These are phyloP conservation scores for Eilema depressum DNA, from an alignment of 2,888 invertebrate species.

Conservation along the genomic window DNA sequence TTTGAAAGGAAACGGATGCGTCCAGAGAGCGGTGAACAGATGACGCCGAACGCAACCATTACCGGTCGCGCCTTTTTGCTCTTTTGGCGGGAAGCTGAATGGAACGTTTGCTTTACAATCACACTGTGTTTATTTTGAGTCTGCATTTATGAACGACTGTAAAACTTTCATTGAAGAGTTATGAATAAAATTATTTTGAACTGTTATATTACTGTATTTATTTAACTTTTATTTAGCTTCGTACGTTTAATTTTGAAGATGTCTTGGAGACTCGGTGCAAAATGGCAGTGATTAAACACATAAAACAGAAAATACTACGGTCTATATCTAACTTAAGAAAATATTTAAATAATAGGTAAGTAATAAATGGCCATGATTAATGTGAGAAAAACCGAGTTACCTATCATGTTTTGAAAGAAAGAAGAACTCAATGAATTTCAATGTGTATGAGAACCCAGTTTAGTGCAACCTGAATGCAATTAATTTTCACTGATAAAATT, in stretches of 20 bases:
- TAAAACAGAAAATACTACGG: background rate
- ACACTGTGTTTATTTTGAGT: constrained; percentile 46
- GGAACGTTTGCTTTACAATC: constrained; percentile 44
- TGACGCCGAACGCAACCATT: constrained; percentile 62
- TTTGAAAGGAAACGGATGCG: constrained; percentile 71
- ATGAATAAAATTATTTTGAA: constrained; percentile 3
- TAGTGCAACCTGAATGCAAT: background rate
- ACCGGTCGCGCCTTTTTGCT: constrained; percentile 70
- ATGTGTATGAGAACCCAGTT: background rate
- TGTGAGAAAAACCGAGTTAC: background rate
- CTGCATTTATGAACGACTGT: constrained; percentile 20
- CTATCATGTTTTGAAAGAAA: background rate
- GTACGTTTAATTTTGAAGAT: background rate
- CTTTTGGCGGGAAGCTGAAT: constrained; percentile 61
- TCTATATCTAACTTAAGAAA: background rate
- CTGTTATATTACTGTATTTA: background rate
- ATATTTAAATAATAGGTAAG: no score
- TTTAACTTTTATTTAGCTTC: background rate
- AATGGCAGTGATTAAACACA: background rate
- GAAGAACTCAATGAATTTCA: background rate
- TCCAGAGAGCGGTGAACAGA: constrained; percentile 51
- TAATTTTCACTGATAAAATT: background rate
- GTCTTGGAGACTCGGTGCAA: background rate
- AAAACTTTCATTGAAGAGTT: constrained; percentile 12
- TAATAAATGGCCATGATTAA: background rate